Evolutionary conservation across 2,113 vertebrate species (phyloP), one percentile per base, ranked within the genome.

Genomic region (Menidia beryllina): DNA sequence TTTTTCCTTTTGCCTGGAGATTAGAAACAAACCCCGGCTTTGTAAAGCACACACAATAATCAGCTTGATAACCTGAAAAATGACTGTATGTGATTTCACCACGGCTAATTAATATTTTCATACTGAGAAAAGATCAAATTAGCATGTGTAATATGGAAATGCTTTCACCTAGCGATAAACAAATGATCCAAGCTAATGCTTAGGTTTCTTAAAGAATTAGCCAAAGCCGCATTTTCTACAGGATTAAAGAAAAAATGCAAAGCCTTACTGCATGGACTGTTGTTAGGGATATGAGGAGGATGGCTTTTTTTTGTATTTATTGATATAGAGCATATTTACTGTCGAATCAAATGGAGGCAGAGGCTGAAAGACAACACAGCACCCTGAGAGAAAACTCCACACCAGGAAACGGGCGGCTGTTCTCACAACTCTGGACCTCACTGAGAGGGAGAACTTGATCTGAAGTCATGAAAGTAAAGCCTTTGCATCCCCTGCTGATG

Each of bases 21-120:
- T 69, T 51, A 14, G n/a, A 53, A 23, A 55, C 3, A 79, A 71
- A 49, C 38, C 41, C 15, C 60, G 50, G 45, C 43, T 71, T 64
- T 77, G 14, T 62, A 49, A 59, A 71, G 53, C 41, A 59, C 7
- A 69, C 19, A 49, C 43, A 11, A 66, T 30, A 72, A 69, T 60
- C 17, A 1, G 48, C 15, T 19, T 38, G 8, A 62, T 34, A n/a
- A 63, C 60, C 30, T 51, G 10, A 39, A 64, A 71, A 30, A 45
- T 52, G 15, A 12, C 21, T 15, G 0, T 26, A 9, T 43, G 24
- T 1, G 47, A 72, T 69, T 56, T 61, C 64, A 69, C 23, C 20
- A 24, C 27, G 7, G 24, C 24, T 55, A 65, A 72, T 71, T 58
- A 54, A 34, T 55, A 30, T 56, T 49, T 26, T 24, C 43, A 64